phyloP scores from a whole-genome alignment of 37 sponge, comb jelly and placozoan genomes.

The Axinella damicornis region DNA sequence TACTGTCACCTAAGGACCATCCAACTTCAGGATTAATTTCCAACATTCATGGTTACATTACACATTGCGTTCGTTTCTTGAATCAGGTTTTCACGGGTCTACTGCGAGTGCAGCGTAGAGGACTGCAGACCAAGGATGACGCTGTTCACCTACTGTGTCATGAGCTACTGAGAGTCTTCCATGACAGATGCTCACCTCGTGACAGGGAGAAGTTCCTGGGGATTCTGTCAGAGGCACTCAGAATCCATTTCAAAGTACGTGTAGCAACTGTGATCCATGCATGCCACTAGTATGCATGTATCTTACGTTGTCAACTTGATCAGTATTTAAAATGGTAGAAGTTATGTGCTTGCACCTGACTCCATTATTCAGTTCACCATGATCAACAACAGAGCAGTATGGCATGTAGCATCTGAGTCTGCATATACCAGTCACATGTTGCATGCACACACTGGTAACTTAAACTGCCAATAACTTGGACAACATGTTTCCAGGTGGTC shows the following conservation, averaged over 20 bases:
- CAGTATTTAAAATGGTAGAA: too few species aligned
- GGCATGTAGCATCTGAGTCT: neutral
- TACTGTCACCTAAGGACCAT: too few species aligned
- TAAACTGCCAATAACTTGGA: too few species aligned
- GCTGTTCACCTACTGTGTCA: constrained; percentile 53
- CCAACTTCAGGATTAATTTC: neutral
- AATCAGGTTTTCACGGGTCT: constrained; percentile 60
- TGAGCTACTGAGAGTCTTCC: constrained; percentile 64
- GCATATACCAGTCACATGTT: too few species aligned
- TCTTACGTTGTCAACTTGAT: too few species aligned
- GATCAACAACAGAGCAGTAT: too few species aligned
- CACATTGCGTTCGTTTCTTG: too few species aligned
- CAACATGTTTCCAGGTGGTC: constrained; percentile 5
- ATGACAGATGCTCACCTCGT: constrained; percentile 47
- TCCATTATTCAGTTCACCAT: too few species aligned
- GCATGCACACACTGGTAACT: too few species aligned
- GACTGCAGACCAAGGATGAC: constrained; percentile 32
- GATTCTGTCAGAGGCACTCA: constrained; percentile 52
- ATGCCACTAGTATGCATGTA: too few species aligned
- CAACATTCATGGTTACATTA: neutral
- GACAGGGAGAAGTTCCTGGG: constrained; percentile 57
- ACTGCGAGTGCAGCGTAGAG: constrained; percentile 21
- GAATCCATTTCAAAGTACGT: constrained; percentile 72
- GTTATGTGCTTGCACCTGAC: neutral
- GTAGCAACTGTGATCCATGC: too few species aligned